These are phyloP conservation scores for Bungarus multicinctus DNA, from an alignment of 2,113 vertebrate genomes.

Conservation along the genomic window DNA sequence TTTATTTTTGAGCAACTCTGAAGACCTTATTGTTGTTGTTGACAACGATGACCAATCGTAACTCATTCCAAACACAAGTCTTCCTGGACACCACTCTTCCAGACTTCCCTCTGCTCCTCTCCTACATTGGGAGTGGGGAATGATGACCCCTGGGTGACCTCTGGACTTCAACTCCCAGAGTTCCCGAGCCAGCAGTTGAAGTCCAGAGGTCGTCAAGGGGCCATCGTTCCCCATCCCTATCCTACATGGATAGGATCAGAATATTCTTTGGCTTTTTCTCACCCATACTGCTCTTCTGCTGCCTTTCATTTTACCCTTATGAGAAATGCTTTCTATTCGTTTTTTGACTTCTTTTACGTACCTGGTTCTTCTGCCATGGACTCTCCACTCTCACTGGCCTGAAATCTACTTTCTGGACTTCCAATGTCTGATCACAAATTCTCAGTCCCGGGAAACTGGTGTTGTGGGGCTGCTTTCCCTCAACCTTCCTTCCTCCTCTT, in stretches of 20 bases:
- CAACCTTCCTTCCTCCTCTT: neutral
- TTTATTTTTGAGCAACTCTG: neutral
- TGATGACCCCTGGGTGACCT: neutral
- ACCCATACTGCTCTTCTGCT: neutral
- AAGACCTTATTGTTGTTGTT: neutral
- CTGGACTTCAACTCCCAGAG: neutral
- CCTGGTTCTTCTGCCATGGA: neutral
- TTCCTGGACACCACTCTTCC: neutral
- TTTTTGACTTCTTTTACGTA: neutral
- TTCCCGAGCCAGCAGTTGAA: neutral
- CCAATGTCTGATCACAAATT: neutral
- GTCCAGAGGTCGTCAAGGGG: neutral
- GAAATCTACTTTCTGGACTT: neutral
- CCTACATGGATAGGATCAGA: neutral
- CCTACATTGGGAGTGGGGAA: neutral
- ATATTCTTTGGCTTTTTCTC: neutral
- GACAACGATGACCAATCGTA: neutral
- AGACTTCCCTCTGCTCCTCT: neutral
- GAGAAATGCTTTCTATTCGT: neutral
- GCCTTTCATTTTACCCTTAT: neutral
- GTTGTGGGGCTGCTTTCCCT: neutral
- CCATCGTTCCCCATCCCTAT: neutral
- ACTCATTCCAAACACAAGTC: neutral
- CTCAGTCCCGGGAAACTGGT: neutral
- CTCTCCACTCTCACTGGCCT: neutral